Evolutionary conservation across 2,888 invertebrate genomes (phyloP).

Genomic region (Hetaerina titia): DNA sequence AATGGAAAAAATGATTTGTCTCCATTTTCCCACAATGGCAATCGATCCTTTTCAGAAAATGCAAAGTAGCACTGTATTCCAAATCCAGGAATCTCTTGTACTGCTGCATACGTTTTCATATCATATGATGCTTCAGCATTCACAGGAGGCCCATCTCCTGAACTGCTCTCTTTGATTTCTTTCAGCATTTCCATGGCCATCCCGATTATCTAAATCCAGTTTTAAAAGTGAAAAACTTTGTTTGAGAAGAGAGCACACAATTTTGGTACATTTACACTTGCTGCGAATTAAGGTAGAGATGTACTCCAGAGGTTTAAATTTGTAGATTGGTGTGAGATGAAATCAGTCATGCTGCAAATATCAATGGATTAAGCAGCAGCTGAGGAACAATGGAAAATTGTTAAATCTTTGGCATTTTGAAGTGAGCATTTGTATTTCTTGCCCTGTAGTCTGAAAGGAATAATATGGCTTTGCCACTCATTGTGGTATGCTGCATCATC

Average conservation of each 20-base stretch:
- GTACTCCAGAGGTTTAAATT: neutral
- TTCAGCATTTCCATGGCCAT: constrained; percentile 75
- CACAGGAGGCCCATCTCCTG: constrained; percentile 47
- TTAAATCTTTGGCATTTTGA: too few relatives aligned
- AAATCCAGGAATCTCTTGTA: constrained; percentile 78
- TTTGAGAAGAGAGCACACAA: neutral
- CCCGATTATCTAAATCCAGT: constrained; percentile 73
- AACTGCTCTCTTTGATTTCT: constrained; percentile 74
- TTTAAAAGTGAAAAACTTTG: neutral
- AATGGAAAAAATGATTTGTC: constrained; percentile 24
- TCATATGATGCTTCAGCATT: constrained; percentile 73
- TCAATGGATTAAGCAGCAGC: too few relatives aligned
- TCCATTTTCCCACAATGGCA: constrained; percentile 75
- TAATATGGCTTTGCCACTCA: too few relatives aligned
- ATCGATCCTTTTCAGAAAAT: constrained; percentile 76
- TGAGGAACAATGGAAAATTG: too few relatives aligned
- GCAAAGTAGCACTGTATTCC: constrained; percentile 80
- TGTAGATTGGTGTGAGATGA: too few relatives aligned
- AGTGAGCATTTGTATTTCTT: too few relatives aligned
- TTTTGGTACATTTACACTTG: constrained; percentile 28
- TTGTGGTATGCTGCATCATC: too few relatives aligned
- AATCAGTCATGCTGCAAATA: too few relatives aligned
- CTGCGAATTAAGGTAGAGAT: constrained; percentile 7
- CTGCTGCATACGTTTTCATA: constrained; percentile 77
- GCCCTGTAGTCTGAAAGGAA: too few relatives aligned